A percentile compares a stretch with the other conserved stretches of the same genome.
These are phyloP conservation scores for Adineta ricciae DNA, from an alignment of 2,888 invertebrate species.

Conservation along the genomic window DNA sequence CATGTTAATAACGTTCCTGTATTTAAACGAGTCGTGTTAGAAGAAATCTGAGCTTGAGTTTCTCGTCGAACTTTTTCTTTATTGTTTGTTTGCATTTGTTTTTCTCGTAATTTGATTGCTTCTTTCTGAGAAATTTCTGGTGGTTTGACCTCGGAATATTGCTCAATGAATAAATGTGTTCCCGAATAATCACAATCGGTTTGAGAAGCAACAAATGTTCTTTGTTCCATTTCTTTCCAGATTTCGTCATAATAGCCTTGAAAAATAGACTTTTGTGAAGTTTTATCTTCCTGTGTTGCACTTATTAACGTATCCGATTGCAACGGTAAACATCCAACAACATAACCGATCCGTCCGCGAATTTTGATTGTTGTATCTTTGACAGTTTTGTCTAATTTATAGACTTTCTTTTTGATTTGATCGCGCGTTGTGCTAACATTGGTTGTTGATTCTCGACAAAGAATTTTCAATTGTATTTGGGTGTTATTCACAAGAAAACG, in stretches of 20 bases:
- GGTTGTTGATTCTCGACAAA: neutral
- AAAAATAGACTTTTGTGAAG: neutral
- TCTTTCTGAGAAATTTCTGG: neutral
- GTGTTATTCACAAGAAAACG: neutral
- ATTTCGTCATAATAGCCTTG: neutral
- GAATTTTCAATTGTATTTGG: neutral
- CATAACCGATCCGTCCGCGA: neutral
- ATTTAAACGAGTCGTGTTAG: neutral
- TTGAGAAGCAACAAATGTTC: neutral
- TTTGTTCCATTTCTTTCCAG: neutral
- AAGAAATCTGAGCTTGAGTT: neutral
- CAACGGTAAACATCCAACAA: neutral
- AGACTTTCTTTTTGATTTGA: neutral
- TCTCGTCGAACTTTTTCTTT: neutral
- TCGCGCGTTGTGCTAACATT: neutral
- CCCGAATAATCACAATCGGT: neutral
- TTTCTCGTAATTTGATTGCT: neutral
- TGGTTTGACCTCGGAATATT: neutral
- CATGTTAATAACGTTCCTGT: neutral
- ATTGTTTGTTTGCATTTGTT: neutral
- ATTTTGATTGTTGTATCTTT: neutral
- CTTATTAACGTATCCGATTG: neutral
- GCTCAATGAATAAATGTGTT: neutral
- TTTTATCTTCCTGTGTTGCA: neutral
- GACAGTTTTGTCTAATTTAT: neutral